Evolutionary conservation across 1,140 invertebrate species (phyloP), one percentile per base, ranked within the genome.

Genomic region (Drosophila azteca): DNA sequence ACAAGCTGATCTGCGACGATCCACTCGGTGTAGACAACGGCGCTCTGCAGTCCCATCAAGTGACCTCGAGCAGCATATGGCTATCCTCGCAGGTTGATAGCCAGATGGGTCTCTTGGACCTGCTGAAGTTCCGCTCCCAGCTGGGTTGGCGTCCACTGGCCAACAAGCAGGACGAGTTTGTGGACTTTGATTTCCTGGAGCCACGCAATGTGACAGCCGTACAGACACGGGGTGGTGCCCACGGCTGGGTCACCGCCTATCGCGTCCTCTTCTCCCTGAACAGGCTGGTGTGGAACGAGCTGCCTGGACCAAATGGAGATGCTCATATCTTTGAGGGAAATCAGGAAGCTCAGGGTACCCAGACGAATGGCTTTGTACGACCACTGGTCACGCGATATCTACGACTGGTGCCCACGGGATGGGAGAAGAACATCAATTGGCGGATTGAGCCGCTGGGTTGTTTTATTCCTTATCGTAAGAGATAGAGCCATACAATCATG

Each of bases 211-310:
- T 57, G 0, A 57, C 54, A 9, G 24, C n/a, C n/a, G 11, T 45
- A 3, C 54, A 57, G 54, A 57, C 41, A 5, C 22, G 24, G 15
- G 54, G 54, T 2, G 54, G 54, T 2, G 54, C 24, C 22, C n/a
- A 57, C 6, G 54, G 54, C n/a, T 45, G 54, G 41, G 41, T 57
- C 24, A 57, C 41, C 24, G 26, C 41, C 4, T 57, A 29, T 20
- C 41, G 54, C 39, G 54, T 57, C n/a, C 54, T 57, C 41, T 57
- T 57, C 41, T 57, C 54, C 41, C 45, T 43, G 24, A 57, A 57
- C 41, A 57, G 45, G 15, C 6, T 57, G 41, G 54, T 57, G 41
- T 45, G 41, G 54, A 57, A 57, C 24, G 54, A 57, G 54, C 24
- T 57, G 54, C 54, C 41, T 9, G 54, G 54, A 17, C 15, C 24